Conservation (phyloP, 2,797 vertebrate species). For the Sebastes umbrosus region DNA sequence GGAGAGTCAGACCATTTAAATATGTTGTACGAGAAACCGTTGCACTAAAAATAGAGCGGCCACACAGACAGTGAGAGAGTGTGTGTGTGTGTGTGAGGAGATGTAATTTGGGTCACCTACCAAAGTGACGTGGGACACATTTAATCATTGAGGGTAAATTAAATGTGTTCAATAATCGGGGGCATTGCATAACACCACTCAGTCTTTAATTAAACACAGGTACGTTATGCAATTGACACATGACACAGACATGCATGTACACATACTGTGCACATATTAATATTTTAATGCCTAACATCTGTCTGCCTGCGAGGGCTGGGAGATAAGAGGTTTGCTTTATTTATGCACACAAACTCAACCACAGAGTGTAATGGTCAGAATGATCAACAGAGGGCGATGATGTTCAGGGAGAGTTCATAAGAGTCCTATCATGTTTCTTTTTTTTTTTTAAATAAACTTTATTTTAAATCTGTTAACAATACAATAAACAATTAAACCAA, state of each 20-base stretch:
- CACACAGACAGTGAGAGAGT: background rate
- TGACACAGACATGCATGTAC: background rate
- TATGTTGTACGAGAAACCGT: conserved; percentile 28
- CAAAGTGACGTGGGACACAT: conserved; percentile 56
- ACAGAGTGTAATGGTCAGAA: background rate
- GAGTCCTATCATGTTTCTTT: background rate
- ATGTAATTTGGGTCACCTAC: conserved; percentile 61
- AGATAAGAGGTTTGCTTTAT: background rate
- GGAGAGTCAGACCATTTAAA: conserved; percentile 50
- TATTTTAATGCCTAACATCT: conserved; percentile 45
- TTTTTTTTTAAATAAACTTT: no score
- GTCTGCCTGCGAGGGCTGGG: conserved; percentile 22
- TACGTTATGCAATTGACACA: conserved; percentile 54
- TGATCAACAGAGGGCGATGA: conserved; percentile 28
- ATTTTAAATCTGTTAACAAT: no score
- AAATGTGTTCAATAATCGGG: conserved; percentile 67
- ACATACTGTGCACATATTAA: background rate
- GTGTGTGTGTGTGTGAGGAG: background rate
- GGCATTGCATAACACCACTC: conserved; percentile 56
- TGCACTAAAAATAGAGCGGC: conserved; percentile 65
- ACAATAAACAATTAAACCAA: no score
- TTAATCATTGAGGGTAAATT: conserved; percentile 67
- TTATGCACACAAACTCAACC: background rate
- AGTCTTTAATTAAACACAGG: conserved; percentile 66
- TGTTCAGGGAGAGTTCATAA: background rate